phyloP scores from a whole-genome alignment of 2,888 invertebrate genomes.

The Mythimna lalbum region DNA sequence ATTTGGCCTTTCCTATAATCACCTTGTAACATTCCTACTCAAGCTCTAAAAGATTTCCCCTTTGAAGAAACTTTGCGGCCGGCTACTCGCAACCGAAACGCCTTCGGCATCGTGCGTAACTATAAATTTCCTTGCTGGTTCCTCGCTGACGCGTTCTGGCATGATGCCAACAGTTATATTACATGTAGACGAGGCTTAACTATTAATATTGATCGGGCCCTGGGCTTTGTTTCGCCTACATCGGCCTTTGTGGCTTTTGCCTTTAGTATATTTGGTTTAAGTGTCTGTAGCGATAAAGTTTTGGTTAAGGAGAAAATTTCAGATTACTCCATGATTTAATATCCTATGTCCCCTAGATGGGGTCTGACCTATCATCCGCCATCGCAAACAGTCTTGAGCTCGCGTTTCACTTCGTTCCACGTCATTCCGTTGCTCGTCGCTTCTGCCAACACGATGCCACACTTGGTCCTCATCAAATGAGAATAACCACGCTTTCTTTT shows the following conservation, averaged over 20 bases:
- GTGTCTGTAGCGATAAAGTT: conserved; percentile 25
- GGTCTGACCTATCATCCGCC: too few species aligned
- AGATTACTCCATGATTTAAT: too few species aligned
- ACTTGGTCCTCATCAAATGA: too few species aligned
- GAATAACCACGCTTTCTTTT: too few species aligned
- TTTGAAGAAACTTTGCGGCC: conserved; percentile 63
- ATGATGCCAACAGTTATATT: conserved; percentile 66
- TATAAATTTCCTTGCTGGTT: conserved; percentile 71
- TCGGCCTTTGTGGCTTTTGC: conserved; percentile 44
- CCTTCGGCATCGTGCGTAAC: conserved; percentile 64
- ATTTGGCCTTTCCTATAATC: background rate
- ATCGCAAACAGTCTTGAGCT: too few species aligned
- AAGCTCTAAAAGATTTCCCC: conserved; percentile 30
- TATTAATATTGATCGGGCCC: conserved; percentile 68
- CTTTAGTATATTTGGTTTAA: conserved; percentile 26
- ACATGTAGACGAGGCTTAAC: conserved; percentile 57
- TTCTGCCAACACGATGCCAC: too few species aligned
- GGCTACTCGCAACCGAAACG: conserved; percentile 62
- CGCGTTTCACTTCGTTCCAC: too few species aligned
- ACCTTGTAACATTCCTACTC: conserved; percentile 40
- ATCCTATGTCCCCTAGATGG: too few species aligned
- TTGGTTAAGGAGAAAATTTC: conserved; percentile 2
- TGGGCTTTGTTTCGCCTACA: conserved; percentile 58
- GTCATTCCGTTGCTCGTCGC: too few species aligned
- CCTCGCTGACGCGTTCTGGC: conserved; percentile 73